Evolutionary conservation across 1,140 invertebrate species (phyloP).

Genomic region (Zaprionus gabonicus): DNA sequence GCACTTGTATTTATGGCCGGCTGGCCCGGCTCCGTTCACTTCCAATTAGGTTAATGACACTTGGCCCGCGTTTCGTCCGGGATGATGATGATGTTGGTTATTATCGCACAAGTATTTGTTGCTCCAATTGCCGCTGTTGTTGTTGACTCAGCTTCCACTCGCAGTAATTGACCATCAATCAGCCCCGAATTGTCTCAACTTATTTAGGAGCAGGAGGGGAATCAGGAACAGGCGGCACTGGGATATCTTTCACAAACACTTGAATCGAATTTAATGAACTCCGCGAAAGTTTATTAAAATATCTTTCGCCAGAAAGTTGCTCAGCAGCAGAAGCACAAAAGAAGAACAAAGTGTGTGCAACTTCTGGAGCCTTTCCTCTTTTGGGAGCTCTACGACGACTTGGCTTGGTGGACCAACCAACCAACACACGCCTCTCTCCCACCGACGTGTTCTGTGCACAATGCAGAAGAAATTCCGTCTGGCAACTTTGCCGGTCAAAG

Average conservation of each 20-base stretch:
- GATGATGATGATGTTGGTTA: conserved; percentile 49
- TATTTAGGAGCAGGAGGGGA: conserved; percentile 18
- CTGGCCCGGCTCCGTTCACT: conserved; percentile 25
- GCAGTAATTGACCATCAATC: conserved; percentile 78
- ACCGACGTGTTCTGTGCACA: conserved; percentile 50
- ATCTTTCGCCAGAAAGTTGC: conserved; percentile 60
- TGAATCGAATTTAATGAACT: conserved; percentile 79
- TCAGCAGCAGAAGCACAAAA: conserved; percentile 19
- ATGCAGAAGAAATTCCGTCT: conserved; percentile 80
- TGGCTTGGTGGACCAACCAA: neutral
- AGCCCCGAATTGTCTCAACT: conserved; percentile 59
- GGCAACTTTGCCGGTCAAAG: conserved; percentile 83
- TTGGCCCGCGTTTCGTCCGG: conserved; percentile 41
- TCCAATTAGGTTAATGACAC: conserved; percentile 80
- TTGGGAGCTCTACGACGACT: conserved; percentile 31
- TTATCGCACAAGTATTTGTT: conserved; percentile 67
- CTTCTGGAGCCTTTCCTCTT: conserved; percentile 32
- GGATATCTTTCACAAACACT: conserved; percentile 35
- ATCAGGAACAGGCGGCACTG: neutral
- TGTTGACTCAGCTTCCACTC: conserved; percentile 49
- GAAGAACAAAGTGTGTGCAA: conserved; percentile 53
- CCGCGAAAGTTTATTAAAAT: conserved; percentile 75
- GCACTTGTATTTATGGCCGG: conserved; percentile 69
- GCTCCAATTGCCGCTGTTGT: conserved; percentile 42
- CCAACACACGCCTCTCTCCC: conserved; percentile 4